Evolutionary conservation across 2,888 invertebrate genomes (phyloP), one percentile per base, ranked within the genome.

Genomic region (Podotricha telesiphe): DNA sequence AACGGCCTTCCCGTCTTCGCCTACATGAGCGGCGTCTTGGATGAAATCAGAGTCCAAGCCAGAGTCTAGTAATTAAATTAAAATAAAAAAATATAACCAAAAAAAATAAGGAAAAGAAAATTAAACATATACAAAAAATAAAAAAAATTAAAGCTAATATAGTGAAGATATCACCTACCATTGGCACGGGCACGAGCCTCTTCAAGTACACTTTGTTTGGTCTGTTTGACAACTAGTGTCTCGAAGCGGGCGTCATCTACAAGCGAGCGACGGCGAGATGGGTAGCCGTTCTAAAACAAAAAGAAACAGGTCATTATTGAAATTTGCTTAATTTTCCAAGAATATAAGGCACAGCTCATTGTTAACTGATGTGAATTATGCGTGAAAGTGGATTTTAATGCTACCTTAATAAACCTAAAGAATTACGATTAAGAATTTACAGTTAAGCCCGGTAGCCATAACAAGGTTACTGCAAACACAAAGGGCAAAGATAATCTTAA

Each of bases 191-290:
- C 96, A 82, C 97, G 96, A 77, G 97, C 98, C 91, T 98, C 98
- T 85, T 98, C 97, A 82, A 98, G 94, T 77, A 98, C 98, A 81
- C 96, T 97, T 94, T 98, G 97, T 90, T 98, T 98, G 86, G 96
- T 97, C 94, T 98, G 98, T 92, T 98, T 98, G 84, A 99, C 98
- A 80, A 99, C 97, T 84, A 98, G 94, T 73, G 97, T 98, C 90
- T 99, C 99, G 90, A 99, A 99, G 81, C 98, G 96, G 78, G 99
- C 99, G 92, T 99, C 99, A 83, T 98, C 99, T 66, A 99, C 99
- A 75, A 99, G 95, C 75, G 99, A 99, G 82, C 99, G 96, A 80
- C 98, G 96, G 82, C 98, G 96, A 74, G 98, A 97, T 79, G 98
- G 98, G 88, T 99, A 99, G 74, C 99, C 99, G 94, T 99, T 98